phyloP scores from a whole-genome alignment of 1,140 invertebrate species.

The Bombus vancouverensis region DNA sequence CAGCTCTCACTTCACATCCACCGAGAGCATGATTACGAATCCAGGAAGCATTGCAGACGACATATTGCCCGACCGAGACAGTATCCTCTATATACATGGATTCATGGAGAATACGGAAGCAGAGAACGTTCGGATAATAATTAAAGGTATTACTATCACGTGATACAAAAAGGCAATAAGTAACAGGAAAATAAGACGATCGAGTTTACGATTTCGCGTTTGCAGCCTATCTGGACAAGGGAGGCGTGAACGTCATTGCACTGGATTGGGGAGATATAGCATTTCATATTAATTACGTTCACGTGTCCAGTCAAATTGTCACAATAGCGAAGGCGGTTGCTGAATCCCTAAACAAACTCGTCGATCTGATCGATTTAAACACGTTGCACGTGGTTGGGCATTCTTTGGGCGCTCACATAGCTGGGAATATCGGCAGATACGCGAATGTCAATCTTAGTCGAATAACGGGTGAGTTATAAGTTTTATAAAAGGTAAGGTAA shows the following conservation, averaged over 20 bases:
- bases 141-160: constrained; percentile 33
- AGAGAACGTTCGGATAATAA: constrained; percentile 10
- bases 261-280: constrained; percentile 44
- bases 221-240: constrained; percentile 11
- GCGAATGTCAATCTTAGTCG: constrained; percentile 71
- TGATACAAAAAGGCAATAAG: not conserved
- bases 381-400: constrained; percentile 89
- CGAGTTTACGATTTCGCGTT: not conserved
- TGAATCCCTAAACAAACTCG: constrained; percentile 44
- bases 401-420: constrained; percentile 89
- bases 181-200: not conserved
- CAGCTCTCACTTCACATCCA: not conserved
- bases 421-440: constrained; percentile 85
- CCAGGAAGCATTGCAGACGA: not conserved
- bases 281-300: not conserved
- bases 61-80: not conserved
- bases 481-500: not conserved
- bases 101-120: constrained; percentile 22
- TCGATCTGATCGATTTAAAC: constrained; percentile 72
- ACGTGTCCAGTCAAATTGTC: not conserved
- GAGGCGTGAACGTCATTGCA: constrained; percentile 25
- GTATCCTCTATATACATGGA: constrained; percentile 43
- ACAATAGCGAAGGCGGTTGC: constrained; percentile 35
- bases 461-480: constrained; percentile 74
- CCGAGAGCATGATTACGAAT: not conserved